Evolutionary conservation across 2,797 vertebrate genomes (phyloP).

Genomic region (Melanotaenia maccullochi): DNA sequence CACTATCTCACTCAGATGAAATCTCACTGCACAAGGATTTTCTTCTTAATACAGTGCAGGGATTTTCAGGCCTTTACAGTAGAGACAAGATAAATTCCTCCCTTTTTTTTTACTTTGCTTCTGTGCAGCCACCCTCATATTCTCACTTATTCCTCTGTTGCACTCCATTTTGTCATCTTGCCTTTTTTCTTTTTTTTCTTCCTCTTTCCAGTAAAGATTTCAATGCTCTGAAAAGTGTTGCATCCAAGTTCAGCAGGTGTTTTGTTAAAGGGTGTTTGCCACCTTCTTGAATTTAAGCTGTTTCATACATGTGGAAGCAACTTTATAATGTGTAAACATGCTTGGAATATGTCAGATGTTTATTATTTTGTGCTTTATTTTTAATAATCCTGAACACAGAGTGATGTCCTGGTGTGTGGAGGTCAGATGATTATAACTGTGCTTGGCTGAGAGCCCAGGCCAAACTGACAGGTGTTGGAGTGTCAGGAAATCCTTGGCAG

Average conservation of each 20-base stretch:
- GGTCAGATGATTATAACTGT: conserved; percentile 20
- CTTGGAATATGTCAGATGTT: too few species aligned
- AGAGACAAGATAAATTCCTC: conserved; percentile 13
- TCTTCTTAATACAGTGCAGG: conserved; percentile 25
- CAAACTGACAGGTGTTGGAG: conserved; percentile 73
- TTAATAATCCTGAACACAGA: conserved; percentile 30
- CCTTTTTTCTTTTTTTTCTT: conserved; percentile 3
- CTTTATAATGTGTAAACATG: too few species aligned
- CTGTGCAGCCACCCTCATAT: conserved; percentile 1
- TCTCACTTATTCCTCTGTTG: conserved; percentile 11
- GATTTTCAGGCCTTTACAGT: conserved; percentile 25
- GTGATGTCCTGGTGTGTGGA: conserved; percentile 35
- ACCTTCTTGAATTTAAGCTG: conserved; percentile 1
- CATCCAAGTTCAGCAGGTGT: conserved; percentile 13
- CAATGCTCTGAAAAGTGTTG: conserved; percentile 1
- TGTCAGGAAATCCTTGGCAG: conserved; percentile 57
- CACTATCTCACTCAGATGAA: conserved; percentile 47
- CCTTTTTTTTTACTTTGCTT: conserved; percentile 10
- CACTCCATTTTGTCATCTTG: conserved; percentile 19
- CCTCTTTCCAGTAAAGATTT: background rate
- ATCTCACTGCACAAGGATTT: conserved; percentile 44
- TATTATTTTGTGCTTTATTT: background rate
- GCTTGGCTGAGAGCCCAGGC: conserved; percentile 44
- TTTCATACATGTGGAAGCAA: background rate
- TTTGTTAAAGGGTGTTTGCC: conserved; percentile 11